Base-by-base conservation (phyloP, 2,888 invertebrate species). In the Nymphalis polychloros region DNA sequence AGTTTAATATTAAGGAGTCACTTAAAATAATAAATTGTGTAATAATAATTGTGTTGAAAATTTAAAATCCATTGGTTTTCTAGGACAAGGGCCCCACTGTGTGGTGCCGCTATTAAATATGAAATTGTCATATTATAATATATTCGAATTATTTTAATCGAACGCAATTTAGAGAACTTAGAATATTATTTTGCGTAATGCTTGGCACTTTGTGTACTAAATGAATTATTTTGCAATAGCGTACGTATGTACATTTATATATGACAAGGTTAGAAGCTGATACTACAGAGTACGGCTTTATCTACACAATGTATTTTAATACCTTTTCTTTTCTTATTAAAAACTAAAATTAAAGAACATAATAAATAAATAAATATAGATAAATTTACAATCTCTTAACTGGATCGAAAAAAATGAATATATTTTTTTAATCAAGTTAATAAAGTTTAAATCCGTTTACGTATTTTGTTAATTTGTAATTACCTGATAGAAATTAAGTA, bases 151-250 rank as follows among this genome's bases (percentile, higher is more conserved):
- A 55, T 55, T 55, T 55, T 48, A 55, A 63, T 53, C 46, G 49
- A 63, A 50, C n/a, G 41, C 23, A 47, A 20, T n/a, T 63, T 10
- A 59, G 13, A 47, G 52, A 49, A 64, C 7, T 20, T 46, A 62
- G 41, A 47, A 48, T 35, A 64, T 41, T 63, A 69, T 64, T 55
- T 67, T 57, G 47, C 59, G 48, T 72, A 67, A 69, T 63, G 52
- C 53, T 64, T 46, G 57, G 49, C 53, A 66, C 66, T 49, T 48
- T 61, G 66, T 63, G 65, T 67, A 67, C 65, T 55, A 69, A 62
- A 67, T 68, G 61, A 67, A 64, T 53, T 63, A 72, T 70, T 72
- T 72, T 50, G 71, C 66, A 71, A 72, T 59, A 55, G 50, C 63
- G 19, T 70, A 69, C 69, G 65, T 49, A 41, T 41, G 41, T 5